Conservation (phyloP, 2,797 vertebrate species). For the Brotula barbata region DNA sequence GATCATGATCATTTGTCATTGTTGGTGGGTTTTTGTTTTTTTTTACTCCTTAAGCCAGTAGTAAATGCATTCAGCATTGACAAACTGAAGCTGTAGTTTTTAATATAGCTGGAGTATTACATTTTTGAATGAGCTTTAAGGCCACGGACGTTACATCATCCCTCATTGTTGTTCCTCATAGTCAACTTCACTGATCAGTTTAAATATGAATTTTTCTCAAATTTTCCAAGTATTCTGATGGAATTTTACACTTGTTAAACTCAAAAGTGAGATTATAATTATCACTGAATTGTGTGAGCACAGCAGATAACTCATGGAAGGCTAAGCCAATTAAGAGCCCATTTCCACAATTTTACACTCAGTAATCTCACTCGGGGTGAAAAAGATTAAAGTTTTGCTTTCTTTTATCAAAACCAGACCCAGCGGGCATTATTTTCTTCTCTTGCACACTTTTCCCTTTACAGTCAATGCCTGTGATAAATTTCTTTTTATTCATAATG, state of each 20-base stretch:
- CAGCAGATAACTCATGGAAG: slow-evolving; percentile 52
- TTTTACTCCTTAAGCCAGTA: slow-evolving; percentile 31
- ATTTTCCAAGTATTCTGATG: slow-evolving; percentile 35
- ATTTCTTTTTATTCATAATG: slow-evolving; percentile 42
- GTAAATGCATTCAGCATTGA: slow-evolving; percentile 39
- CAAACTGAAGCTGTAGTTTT: slow-evolving; percentile 30
- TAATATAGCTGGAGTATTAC: slow-evolving; percentile 35
- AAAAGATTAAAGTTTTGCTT: slow-evolving; percentile 57
- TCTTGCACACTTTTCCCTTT: slow-evolving; percentile 40
- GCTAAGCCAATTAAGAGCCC: slow-evolving; percentile 59
- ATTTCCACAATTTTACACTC: slow-evolving; percentile 62
- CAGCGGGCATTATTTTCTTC: slow-evolving; percentile 47
- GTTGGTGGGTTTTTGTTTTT: too few species aligned
- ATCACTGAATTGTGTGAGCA: slow-evolving; percentile 55
- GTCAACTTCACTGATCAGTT: slow-evolving; percentile 31
- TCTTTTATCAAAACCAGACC: slow-evolving; percentile 51
- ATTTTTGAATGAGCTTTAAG: slow-evolving; percentile 33
- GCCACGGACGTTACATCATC: slow-evolving; percentile 14
- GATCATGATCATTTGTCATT: slow-evolving; percentile 42
- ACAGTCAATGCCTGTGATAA: slow-evolving; percentile 47
- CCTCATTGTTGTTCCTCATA: slow-evolving; percentile 31
- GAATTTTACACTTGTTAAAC: slow-evolving; percentile 47
- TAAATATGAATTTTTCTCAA: slow-evolving; percentile 39
- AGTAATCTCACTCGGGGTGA: slow-evolving; percentile 45
- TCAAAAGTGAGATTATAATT: slow-evolving; percentile 58